Evolutionary conservation across 2,113 vertebrate genomes (phyloP).

Genomic region (Vombatus ursinus): DNA sequence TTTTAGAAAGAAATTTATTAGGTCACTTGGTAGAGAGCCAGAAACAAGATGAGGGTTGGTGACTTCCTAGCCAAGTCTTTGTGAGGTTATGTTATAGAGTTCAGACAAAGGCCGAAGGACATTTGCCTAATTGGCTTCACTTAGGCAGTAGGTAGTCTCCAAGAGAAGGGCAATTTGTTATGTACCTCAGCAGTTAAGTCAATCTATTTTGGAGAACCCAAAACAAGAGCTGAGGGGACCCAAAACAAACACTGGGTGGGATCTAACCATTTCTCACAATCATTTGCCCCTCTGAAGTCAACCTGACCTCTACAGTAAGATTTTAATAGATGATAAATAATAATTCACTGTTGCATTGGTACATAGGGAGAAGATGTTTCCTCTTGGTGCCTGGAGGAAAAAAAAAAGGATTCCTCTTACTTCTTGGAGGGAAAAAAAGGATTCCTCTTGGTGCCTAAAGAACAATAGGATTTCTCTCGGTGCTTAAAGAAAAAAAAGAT

Average conservation of each 20-base stretch:
- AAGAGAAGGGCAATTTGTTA: background rate
- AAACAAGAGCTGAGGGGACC: background rate
- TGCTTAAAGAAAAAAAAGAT: no score
- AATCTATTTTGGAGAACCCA: background rate
- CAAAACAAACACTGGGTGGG: background rate
- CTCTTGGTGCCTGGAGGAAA: no score
- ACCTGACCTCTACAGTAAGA: background rate
- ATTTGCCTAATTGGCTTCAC: background rate
- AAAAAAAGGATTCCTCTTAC: no score
- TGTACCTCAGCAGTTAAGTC: background rate
- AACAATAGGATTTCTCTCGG: no score
- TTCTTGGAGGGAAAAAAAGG: no score
- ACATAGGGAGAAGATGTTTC: background rate
- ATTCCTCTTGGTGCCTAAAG: no score
- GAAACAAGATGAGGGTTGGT: background rate
- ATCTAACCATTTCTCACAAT: background rate
- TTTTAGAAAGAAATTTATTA: background rate
- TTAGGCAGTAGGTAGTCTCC: background rate
- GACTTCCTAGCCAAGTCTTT: no score
- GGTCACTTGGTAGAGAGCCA: background rate
- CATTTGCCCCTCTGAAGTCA: background rate
- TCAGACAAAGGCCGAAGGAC: background rate
- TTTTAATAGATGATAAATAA: background rate
- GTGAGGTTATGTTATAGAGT: no score
- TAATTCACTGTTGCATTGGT: no score